Conservation (phyloP, 2,797 vertebrate genomes). For the Antrozous pallidus region DNA sequence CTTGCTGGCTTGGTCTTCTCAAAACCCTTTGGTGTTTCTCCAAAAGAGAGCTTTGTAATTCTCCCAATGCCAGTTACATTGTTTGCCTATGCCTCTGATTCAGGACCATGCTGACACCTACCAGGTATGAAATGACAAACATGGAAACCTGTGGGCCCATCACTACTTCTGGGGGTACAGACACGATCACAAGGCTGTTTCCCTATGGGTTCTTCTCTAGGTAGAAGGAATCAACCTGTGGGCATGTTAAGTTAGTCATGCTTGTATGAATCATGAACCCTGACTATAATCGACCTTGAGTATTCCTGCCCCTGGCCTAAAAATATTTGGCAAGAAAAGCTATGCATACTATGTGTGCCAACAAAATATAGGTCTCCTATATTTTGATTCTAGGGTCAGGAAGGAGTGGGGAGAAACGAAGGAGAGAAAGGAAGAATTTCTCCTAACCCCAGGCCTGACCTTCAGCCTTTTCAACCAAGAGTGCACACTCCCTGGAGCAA, state of each 20-base stretch:
- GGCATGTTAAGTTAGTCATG: background rate
- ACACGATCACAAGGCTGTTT: background rate
- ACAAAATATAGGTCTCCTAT: background rate
- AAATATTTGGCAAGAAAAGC: background rate
- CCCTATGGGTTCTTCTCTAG: background rate
- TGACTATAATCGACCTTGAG: background rate
- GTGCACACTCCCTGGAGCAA: background rate
- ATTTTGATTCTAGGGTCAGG: background rate
- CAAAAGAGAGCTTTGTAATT: background rate
- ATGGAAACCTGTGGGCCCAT: background rate
- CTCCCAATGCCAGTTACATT: background rate
- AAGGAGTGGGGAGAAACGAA: background rate
- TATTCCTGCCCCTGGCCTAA: background rate
- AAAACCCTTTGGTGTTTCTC: background rate
- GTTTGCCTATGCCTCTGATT: background rate
- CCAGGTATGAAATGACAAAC: background rate
- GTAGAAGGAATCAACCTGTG: background rate
- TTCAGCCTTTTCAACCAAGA: background rate
- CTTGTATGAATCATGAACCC: background rate
- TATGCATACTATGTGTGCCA: background rate
- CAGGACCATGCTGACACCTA: background rate
- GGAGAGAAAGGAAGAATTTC: background rate
- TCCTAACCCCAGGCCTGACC: background rate
- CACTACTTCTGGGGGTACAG: background rate
- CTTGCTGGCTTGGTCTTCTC: background rate